A percentile compares a stretch with the other conserved stretches of the same genome.
Conservation (phyloP, 2,113 vertebrate genomes). For the Corvus cornix region DNA sequence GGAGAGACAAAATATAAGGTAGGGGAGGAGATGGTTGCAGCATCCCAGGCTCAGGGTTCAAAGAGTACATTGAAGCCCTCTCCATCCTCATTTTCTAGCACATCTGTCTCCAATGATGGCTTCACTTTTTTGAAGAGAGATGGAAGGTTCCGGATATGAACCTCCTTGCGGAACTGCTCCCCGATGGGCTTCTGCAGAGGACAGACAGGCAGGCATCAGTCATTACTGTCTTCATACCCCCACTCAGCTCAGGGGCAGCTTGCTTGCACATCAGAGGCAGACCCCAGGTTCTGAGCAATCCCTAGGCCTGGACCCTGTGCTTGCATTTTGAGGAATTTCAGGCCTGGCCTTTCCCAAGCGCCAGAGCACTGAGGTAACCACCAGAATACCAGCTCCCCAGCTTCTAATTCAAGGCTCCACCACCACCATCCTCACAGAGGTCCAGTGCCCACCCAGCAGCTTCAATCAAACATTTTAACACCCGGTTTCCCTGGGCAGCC, state of each 20-base stretch:
- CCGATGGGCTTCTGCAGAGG: constrained; percentile 89
- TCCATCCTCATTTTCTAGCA: constrained; percentile 74
- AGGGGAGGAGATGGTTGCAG: constrained; percentile 40
- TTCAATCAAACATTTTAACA: background rate
- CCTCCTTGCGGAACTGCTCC: constrained; percentile 97
- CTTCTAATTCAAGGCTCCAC: background rate
- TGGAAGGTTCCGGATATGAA: constrained; percentile 97
- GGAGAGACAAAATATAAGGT: constrained; percentile 60
- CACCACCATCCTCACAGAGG: background rate
- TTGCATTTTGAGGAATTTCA: background rate
- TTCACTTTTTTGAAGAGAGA: constrained; percentile 93
- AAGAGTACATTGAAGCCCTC: constrained; percentile 82
- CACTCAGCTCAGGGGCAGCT: background rate
- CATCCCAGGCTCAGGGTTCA: constrained; percentile 72
- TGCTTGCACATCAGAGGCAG: background rate
- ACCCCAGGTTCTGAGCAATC: background rate
- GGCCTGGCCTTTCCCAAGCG: background rate
- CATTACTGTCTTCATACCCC: background rate
- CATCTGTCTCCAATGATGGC: constrained; percentile 77
- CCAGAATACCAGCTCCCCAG: background rate
- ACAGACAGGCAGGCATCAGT: constrained; percentile 12
- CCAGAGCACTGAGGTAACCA: background rate
- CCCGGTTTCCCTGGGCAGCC: rapidly evolving
- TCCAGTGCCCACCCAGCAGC: background rate
- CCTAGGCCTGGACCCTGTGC: rapidly evolving